A percentile compares a stretch with the other conserved stretches of the same genome.
These are phyloP conservation scores for Glaucomys volans DNA, from an alignment of 2,113 vertebrate genomes.

Conservation along the genomic window DNA sequence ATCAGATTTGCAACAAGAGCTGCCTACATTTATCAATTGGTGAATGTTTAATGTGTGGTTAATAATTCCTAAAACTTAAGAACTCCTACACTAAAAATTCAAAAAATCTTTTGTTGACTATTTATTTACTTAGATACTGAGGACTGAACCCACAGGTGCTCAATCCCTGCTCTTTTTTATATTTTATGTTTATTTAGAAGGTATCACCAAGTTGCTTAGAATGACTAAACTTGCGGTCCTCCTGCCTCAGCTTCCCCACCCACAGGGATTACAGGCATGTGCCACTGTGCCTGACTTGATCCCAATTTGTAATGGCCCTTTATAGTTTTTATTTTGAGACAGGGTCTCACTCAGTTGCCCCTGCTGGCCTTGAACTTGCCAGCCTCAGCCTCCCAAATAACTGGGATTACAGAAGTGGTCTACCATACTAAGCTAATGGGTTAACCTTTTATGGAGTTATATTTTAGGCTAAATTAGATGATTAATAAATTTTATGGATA, in stretches of 20 bases:
- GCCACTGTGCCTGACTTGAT: too few relatives aligned
- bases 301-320: too few relatives aligned
- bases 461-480: background rate
- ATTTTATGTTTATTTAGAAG: too few relatives aligned
- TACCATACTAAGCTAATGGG: background rate
- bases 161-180: too few relatives aligned
- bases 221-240: too few relatives aligned
- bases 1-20: background rate
- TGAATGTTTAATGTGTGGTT: background rate
- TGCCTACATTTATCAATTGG: background rate
- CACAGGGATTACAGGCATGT: too few relatives aligned
- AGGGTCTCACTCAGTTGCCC: background rate
- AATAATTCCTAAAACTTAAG: background rate
- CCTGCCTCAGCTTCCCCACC: too few relatives aligned
- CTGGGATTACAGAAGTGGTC: background rate
- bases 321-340: too few relatives aligned
- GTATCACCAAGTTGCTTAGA: too few relatives aligned
- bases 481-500: background rate
- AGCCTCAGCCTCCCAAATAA: background rate
- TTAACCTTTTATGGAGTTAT: background rate
- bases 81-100: too few relatives aligned
- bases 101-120: background rate
- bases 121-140: too few relatives aligned
- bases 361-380: background rate
- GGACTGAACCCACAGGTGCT: too few relatives aligned